phyloP scores from a whole-genome alignment of 2,888 invertebrate genomes.

The Melolontha melolontha region DNA sequence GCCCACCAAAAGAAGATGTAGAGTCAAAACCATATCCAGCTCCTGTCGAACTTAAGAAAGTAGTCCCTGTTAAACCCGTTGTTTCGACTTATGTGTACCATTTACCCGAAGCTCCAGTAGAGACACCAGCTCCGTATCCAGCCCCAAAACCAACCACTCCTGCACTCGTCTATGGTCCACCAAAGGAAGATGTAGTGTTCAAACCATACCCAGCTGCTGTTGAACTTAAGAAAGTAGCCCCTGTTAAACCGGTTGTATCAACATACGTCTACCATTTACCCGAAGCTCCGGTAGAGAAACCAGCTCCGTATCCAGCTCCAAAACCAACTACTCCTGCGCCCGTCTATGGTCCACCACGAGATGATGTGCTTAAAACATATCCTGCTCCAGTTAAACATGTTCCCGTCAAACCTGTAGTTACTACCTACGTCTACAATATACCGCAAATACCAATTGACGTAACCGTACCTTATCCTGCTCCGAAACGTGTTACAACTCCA shows the following conservation, averaged over 20 bases:
- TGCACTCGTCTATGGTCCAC: conserved; percentile 1
- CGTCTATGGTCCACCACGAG: neutral
- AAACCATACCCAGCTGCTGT: too few species aligned
- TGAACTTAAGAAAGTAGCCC: too few species aligned
- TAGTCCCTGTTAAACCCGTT: neutral
- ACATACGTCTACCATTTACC: conserved; percentile 18
- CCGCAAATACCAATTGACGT: neutral
- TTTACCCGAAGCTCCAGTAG: neutral
- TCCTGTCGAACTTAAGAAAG: neutral
- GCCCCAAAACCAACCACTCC: neutral
- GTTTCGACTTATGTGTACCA: neutral
- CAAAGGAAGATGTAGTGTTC: neutral
- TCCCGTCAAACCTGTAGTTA: conserved; percentile 2
- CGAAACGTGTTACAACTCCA: neutral
- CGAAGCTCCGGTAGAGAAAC: neutral
- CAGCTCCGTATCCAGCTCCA: neutral
- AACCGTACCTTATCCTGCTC: neutral
- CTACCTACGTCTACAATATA: conserved; percentile 14
- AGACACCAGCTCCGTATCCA: neutral
- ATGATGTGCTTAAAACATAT: conserved; percentile 1
- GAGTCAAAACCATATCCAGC: neutral
- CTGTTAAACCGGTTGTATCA: conserved; percentile 1
- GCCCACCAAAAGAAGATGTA: neutral
- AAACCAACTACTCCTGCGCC: neutral
- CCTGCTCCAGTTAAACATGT: neutral